phyloP scores from a whole-genome alignment of 2,797 vertebrate genomes.

The Hemibagrus guttatus region DNA sequence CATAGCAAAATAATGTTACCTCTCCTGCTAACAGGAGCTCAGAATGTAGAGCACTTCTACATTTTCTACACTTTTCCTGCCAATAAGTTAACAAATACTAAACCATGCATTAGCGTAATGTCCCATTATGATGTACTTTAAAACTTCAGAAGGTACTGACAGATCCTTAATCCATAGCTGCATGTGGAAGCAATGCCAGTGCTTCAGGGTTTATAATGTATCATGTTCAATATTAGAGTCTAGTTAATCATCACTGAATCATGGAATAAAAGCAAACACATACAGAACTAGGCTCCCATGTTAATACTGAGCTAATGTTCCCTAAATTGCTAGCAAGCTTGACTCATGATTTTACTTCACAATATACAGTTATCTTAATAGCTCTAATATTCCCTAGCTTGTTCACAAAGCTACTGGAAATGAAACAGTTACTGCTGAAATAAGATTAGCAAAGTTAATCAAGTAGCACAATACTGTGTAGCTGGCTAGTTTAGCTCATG shows the following conservation, averaged over 20 bases:
- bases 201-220: background rate
- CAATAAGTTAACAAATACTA: too few relatives aligned
- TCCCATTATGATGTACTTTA: background rate
- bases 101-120: background rate
- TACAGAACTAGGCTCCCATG: background rate
- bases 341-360: background rate
- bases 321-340: background rate
- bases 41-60: background rate
- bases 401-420: background rate
- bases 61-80: background rate
- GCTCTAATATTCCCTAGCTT: background rate
- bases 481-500: background rate
- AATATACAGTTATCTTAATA: background rate
- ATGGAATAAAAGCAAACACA: background rate
- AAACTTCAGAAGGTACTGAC: background rate
- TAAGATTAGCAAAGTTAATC: background rate
- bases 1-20: background rate
- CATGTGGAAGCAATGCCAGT: background rate
- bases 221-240: background rate
- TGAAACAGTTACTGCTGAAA: background rate
- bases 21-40: background rate
- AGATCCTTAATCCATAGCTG: background rate
- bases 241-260: constrained; percentile 1
- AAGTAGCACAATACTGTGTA: background rate
- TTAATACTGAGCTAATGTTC: background rate